A percentile compares a stretch with the other conserved stretches of the same genome.
Evolutionary conservation across 2,113 vertebrate species (phyloP).

Genomic region (Neogobius melanostomus): DNA sequence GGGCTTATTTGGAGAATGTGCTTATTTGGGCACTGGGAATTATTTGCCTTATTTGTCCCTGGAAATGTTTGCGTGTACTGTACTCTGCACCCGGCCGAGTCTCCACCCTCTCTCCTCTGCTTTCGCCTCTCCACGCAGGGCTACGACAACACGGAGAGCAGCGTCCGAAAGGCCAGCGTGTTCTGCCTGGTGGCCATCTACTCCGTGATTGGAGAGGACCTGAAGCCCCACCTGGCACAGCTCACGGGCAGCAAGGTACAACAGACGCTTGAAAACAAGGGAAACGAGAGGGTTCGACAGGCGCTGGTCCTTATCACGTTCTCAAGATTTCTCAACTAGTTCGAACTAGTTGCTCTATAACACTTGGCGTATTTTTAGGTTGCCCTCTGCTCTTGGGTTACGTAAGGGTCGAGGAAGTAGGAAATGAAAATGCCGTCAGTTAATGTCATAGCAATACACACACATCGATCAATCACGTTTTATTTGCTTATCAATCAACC

Average conservation of each 20-base stretch:
- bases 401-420: constrained; percentile 13
- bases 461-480: too few relatives aligned
- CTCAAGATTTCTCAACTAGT: constrained; percentile 38
- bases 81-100: constrained; percentile 40
- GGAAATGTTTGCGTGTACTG: constrained; percentile 63
- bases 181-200: constrained; percentile 98
- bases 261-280: not conserved
- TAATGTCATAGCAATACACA: too few relatives aligned
- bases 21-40: constrained; percentile 59
- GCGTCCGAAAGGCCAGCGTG: constrained; percentile 97
- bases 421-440: too few relatives aligned
- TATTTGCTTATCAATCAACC: too few relatives aligned
- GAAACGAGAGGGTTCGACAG: constrained; percentile 15
- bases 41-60: constrained; percentile 60
- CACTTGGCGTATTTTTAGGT: constrained; percentile 21
- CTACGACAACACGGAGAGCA: constrained; percentile 98
- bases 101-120: not conserved
- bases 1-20: constrained; percentile 59
- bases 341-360: constrained; percentile 16
- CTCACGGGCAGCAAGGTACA: constrained; percentile 88
- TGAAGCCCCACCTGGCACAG: constrained; percentile 97
- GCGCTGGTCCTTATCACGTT: constrained; percentile 50
- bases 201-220: constrained; percentile 96
- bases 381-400: constrained; percentile 40
- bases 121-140: constrained; percentile 77